Conservation (phyloP, 2,797 vertebrate species). For the Sebastes itinus region DNA sequence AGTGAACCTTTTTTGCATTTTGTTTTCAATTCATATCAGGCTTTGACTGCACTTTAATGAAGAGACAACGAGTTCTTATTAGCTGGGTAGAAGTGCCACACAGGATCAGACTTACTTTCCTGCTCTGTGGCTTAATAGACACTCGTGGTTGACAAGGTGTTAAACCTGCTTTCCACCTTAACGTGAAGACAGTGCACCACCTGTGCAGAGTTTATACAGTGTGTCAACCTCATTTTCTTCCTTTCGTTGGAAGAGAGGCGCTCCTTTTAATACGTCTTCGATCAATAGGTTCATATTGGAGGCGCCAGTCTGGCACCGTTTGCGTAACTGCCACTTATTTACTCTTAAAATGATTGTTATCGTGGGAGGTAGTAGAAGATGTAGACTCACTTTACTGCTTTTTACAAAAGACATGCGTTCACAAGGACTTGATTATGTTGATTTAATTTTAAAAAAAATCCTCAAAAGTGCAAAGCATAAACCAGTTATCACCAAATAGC, state of each 20-base stretch:
- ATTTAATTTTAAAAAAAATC: too few relatives aligned
- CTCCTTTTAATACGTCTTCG: background rate
- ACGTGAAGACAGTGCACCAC: background rate
- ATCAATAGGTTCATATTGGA: background rate
- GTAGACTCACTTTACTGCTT: background rate
- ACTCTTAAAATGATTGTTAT: background rate
- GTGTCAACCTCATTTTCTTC: too few relatives aligned
- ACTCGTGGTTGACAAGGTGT: background rate
- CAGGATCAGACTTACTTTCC: background rate
- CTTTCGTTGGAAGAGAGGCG: background rate
- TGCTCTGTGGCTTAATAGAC: background rate
- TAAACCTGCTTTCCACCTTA: background rate
- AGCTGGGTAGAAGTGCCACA: background rate
- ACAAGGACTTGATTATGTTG: background rate
- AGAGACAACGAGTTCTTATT: accelerated
- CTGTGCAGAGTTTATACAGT: background rate
- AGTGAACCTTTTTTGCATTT: background rate
- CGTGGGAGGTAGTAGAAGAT: accelerated
- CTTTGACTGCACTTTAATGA: background rate
- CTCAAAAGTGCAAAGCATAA: too few relatives aligned
- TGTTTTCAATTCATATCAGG: background rate
- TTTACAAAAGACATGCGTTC: background rate
- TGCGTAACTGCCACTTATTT: background rate
- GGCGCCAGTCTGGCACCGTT: background rate
- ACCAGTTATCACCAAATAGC: too few relatives aligned